phyloP scores from a whole-genome alignment of 2,113 vertebrate species.

The Rostratula benghalensis region DNA sequence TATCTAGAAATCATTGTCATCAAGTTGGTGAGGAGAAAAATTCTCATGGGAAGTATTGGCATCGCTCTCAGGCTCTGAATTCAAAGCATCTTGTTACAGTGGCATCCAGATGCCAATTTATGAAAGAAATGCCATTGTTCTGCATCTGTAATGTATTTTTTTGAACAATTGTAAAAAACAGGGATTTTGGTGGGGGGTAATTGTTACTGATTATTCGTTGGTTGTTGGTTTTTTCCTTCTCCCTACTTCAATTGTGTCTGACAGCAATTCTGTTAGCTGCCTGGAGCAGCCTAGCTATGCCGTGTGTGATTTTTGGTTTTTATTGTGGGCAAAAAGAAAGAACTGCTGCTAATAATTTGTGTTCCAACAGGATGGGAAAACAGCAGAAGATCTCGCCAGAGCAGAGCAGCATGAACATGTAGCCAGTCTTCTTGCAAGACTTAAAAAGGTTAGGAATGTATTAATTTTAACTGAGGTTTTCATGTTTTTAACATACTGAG shows the following conservation, averaged over 20 bases:
- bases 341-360: slow-evolving; percentile 21
- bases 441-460: slow-evolving; percentile 86
- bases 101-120: neutral
- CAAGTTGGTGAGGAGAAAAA: neutral
- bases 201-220: neutral
- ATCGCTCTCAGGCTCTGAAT: neutral
- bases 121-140: neutral
- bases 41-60: no score
- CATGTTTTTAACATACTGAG: neutral
- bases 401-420: slow-evolving; percentile 87
- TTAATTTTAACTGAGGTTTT: neutral
- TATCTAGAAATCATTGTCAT: neutral
- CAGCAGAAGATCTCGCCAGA: slow-evolving; percentile 89
- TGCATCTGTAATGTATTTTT: neutral
- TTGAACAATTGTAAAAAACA: neutral
- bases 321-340: neutral
- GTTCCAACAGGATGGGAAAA: slow-evolving; percentile 88
- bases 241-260: neutral
- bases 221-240: neutral
- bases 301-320: neutral
- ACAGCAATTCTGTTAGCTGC: neutral
- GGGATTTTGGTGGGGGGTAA: neutral
- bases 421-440: slow-evolving; percentile 83
- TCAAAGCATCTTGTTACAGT: neutral
- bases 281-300: neutral